Percentiles rank a stretch among this genome's conserved stretches.
Evolutionary conservation across 2,888 invertebrate genomes (phyloP).

Genomic region (Drosophila rellima): DNA sequence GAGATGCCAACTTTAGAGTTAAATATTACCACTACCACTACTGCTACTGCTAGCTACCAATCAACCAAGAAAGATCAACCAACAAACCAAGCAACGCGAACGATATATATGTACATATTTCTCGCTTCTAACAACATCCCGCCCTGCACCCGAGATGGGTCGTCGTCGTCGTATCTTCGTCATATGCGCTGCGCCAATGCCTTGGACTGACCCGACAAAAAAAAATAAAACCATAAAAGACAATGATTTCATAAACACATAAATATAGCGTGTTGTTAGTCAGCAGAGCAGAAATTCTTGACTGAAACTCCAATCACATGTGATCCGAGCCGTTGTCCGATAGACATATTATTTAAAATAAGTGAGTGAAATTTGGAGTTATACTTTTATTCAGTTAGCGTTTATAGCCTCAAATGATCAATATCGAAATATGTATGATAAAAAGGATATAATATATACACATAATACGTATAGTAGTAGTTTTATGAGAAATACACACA

Average conservation of each 20-base stretch:
- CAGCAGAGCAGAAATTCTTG: background rate
- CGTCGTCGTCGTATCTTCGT: constrained; percentile 43
- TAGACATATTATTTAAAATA: background rate
- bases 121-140: constrained; percentile 52
- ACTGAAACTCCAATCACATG: background rate
- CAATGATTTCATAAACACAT: constrained; percentile 28
- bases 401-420: background rate
- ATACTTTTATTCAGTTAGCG: background rate
- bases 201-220: constrained; percentile 33
- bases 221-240: constrained; percentile 16
- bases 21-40: constrained; percentile 35
- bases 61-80: constrained; percentile 29
- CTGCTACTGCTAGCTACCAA: constrained; percentile 27
- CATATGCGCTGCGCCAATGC: constrained; percentile 48
- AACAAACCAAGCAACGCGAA: constrained; percentile 33
- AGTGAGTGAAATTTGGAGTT: background rate
- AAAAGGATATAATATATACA: background rate
- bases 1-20: constrained; percentile 66
- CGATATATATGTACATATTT: constrained; percentile 36
- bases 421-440: background rate
- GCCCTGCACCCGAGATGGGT: constrained; percentile 27
- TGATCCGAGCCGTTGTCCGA: constrained; percentile 16
- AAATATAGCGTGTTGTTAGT: constrained; percentile 9
- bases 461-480: constrained; percentile 8
- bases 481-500: constrained; percentile 19